phyloP scores from a whole-genome alignment of 1,140 invertebrate genomes.

The Polyergus mexicanus region DNA sequence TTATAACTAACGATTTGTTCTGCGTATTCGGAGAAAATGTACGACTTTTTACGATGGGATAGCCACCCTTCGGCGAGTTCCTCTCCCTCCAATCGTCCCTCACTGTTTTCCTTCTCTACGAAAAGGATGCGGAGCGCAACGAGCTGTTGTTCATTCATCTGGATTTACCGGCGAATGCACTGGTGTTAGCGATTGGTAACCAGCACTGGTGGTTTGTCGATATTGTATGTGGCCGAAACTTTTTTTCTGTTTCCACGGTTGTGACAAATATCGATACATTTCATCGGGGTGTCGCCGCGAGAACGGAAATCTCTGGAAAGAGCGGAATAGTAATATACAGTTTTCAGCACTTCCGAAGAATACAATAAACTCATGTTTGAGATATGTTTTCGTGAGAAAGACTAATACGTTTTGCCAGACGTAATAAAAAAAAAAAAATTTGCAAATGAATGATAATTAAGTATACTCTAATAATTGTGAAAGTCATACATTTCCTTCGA shows the following conservation, averaged over 20 bases:
- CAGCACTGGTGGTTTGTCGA: conserved; percentile 38
- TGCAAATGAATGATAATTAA: background rate
- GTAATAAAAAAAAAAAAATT: background rate
- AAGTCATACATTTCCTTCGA: background rate
- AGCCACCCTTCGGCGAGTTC: background rate
- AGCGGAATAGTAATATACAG: conserved; percentile 18
- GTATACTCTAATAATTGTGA: background rate
- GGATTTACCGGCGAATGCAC: conserved; percentile 46
- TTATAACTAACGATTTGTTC: conserved; percentile 68
- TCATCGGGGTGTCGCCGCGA: conserved; percentile 42
- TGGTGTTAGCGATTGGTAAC: conserved; percentile 40
- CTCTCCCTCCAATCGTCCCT: background rate
- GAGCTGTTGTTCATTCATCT: conserved; percentile 54
- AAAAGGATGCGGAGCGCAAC: conserved; percentile 37
- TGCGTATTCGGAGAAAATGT: conserved; percentile 43
- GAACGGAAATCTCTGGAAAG: conserved; percentile 39
- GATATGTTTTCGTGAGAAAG: background rate
- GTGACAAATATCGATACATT: conserved; percentile 61
- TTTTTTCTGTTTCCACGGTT: conserved; percentile 49
- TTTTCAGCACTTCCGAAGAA: conserved; percentile 2
- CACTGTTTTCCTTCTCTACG: background rate
- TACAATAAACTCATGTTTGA: background rate
- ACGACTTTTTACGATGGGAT: conserved; percentile 57
- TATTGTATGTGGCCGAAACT: conserved; percentile 29
- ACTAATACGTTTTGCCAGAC: background rate